Base-by-base conservation (phyloP, 2,797 vertebrate species). In the Crocidura indochinensis region DNA sequence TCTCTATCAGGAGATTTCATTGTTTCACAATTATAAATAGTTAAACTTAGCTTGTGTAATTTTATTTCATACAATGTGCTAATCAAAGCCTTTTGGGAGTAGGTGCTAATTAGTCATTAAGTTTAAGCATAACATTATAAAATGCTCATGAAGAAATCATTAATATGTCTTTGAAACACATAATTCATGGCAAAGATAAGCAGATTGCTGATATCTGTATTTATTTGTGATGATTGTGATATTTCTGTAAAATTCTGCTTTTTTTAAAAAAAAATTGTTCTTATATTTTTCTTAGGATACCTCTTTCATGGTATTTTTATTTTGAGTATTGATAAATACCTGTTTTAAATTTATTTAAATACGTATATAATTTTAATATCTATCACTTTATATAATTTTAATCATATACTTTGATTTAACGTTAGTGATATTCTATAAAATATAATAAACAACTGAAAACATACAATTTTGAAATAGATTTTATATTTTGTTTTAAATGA, bases 51-150 rank as follows among this genome's bases (percentile, higher is more conserved):
- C 26, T 49, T 77, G 12, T 11, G 22, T 69, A 75, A 64, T 83
- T 85, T 78, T 90, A 90, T 88, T 92, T 88, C 31, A 87, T n/a
- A 87, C 22, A 90, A 76, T 80, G 27, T 6, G 79, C 5, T 69
- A 88, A 77, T 89, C 81, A 91, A 65, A 80, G 69, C 31, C 4
- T 73, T 90, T 93, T 68, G 49, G 10, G 19, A 12, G 3, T 0
- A 31, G 20, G n/a, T 72, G 38, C 15, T 84, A 92, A 88, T 31
- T 95, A 90, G 47, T 80, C 31, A 88, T 79, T 86, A 79, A 69
- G 51, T 91, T 71, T 78, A n/a, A 83, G 19, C 2, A 73, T 44
- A 51, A 26, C 38, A 46, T 82, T 85, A 76, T 73, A 44, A 88
- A 86, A 86, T 88, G 10, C 0, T 7, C n/a, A 44, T 51, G 12